These are phyloP conservation scores for Merodon equestris DNA, from an alignment of 2,888 invertebrate genomes.

Conservation along the genomic window DNA sequence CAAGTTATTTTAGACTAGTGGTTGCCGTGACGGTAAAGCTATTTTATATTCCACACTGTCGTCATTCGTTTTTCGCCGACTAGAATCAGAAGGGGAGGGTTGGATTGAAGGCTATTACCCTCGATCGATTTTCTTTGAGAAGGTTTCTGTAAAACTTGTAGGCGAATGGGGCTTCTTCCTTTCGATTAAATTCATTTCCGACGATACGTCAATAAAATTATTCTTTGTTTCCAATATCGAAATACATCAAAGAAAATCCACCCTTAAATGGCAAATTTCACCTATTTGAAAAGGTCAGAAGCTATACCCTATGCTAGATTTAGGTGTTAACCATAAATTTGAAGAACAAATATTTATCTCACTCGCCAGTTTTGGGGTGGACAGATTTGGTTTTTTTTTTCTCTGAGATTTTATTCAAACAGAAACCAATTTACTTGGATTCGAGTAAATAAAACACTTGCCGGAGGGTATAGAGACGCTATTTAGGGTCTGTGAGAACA, in stretches of 20 bases:
- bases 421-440: conserved; percentile 26
- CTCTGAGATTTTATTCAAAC: neutral
- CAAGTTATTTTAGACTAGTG: conserved; percentile 37
- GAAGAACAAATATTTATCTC: conserved; percentile 12
- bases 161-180: too few relatives aligned
- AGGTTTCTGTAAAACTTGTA: neutral
- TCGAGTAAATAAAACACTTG: conserved; percentile 21
- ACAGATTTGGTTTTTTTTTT: too few relatives aligned
- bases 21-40: conserved; percentile 22
- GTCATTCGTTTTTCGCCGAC: conserved; percentile 1
- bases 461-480: neutral
- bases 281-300: too few relatives aligned
- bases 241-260: too few relatives aligned
- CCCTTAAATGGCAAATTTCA: too few relatives aligned
- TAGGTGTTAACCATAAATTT: conserved; percentile 8
- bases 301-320: too few relatives aligned
- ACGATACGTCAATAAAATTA: too few relatives aligned
- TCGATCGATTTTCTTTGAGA: conserved; percentile 38
- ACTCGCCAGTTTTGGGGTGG: too few relatives aligned
- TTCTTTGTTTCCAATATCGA: too few relatives aligned
- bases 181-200: too few relatives aligned
- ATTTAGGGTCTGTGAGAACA: conserved; percentile 5
- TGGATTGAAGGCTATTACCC: conserved; percentile 44
- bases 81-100: neutral
- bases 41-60: conserved; percentile 21